Conservation (phyloP, 2,797 vertebrate genomes). For the Petrocephalus sullivani region DNA sequence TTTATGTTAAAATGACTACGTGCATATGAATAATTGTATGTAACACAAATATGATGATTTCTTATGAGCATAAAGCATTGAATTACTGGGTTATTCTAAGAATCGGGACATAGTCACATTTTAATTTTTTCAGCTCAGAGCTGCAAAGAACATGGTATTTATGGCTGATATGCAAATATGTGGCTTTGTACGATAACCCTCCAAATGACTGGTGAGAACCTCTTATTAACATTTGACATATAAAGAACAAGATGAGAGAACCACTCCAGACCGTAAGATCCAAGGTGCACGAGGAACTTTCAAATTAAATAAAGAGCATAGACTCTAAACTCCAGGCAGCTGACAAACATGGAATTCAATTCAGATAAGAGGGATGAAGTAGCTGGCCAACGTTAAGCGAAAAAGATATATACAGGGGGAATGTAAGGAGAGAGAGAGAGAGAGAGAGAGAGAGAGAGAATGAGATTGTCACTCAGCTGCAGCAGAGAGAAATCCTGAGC, state of each 20-base stretch:
- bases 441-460: background rate
- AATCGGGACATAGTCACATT: background rate
- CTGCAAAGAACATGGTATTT: background rate
- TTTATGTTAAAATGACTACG: background rate
- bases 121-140: background rate
- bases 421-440: background rate
- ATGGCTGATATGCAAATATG: background rate
- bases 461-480: too few relatives aligned
- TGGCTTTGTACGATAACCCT: background rate
- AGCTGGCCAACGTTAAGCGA: background rate
- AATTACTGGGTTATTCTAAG: background rate
- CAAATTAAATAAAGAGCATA: background rate
- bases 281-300: background rate
- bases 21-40: background rate
- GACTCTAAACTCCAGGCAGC: conserved; percentile 1
- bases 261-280: background rate
- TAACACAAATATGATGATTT: background rate
- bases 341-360: conserved; percentile 19
- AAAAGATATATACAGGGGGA: background rate
- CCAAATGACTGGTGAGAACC: background rate
- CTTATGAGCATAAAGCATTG: background rate
- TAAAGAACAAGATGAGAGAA: background rate
- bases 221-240: background rate
- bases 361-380: conserved; percentile 11
- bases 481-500: too few relatives aligned